Base-by-base conservation (phyloP, 2,888 invertebrate species). In the Clusia tigrina region DNA sequence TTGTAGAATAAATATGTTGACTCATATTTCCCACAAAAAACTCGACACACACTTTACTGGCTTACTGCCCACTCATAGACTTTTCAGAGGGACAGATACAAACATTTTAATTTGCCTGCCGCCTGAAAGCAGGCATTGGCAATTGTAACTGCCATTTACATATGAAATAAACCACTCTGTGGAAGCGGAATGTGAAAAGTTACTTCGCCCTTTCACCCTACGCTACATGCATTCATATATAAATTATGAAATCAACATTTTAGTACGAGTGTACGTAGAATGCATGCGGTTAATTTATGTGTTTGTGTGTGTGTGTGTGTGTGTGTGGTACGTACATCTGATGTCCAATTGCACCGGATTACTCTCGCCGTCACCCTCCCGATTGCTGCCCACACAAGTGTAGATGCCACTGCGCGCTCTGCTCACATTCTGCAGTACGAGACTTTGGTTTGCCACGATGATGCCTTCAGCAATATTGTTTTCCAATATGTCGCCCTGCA, bases 281-380 rank as follows among this genome's bases (percentile, higher is more conserved):
- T 24, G n/a, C 48, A 46, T 17, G 6, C 48, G 48, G 15, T 23
- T 32, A 32, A 25, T 57, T 32, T n/a, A 17, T 58, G 23, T 55
- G 42, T 24, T 2, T 58, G 17, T 58, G 23, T 61, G 52, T 52
- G 2, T 51, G 22, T 46, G 20, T 37, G 22, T 51, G 22, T 12
- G 15, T 26, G 20, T 59, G 24, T 25, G 59, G 2, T 15, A 81
- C 78, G 91, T 86, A 95, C 95, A 95, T 87, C 92, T 90, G 65
- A 95, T 90, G 83, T 93, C 93, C 71, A 95, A 85, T 58, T 90
- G 89, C 25, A 95, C 90, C 1, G 91, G 88, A 83, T 95, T 94
- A 84, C 94, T 95, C 70, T 92, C 91, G 1, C 94, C 93, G 71
- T 93, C 92, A 51, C 95, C 95, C 82, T 95, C 94, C 65, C 89